Evolutionary conservation across 2,113 vertebrate genomes (phyloP).

Genomic region (Coptodon bakossiorum): DNA sequence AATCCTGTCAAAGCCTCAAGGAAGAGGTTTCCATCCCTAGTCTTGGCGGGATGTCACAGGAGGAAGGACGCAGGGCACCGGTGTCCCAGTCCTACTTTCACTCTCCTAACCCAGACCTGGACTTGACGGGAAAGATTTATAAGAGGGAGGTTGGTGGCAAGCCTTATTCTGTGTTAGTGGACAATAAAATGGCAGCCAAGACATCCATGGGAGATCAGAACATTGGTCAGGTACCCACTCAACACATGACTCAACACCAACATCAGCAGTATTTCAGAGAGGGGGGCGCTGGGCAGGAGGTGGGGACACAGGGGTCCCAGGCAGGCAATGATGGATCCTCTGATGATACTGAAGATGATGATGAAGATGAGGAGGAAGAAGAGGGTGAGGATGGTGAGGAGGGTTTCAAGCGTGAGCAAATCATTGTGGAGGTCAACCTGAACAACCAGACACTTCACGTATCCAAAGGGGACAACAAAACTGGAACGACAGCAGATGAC

Average conservation of each 20-base stretch:
- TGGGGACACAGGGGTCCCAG: slow-evolving; percentile 57
- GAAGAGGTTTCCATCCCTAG: slow-evolving; percentile 77
- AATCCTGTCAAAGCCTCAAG: slow-evolving; percentile 82
- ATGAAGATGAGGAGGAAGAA: slow-evolving; percentile 79
- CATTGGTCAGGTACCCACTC: slow-evolving; percentile 22
- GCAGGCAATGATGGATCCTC: slow-evolving; percentile 70
- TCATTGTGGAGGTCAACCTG: slow-evolving; percentile 98
- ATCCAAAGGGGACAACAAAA: slow-evolving; percentile 92
- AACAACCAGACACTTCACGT: slow-evolving; percentile 99
- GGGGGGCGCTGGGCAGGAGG: slow-evolving; percentile 47
- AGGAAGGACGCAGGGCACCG: slow-evolving; percentile 78
- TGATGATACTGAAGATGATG: slow-evolving; percentile 79
- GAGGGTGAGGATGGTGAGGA: slow-evolving; percentile 76
- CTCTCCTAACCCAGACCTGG: slow-evolving; percentile 80
- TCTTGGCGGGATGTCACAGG: slow-evolving; percentile 86
- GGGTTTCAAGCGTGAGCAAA: slow-evolving; percentile 95
- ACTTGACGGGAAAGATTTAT: slow-evolving; percentile 86
- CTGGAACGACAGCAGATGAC: slow-evolving; percentile 77
- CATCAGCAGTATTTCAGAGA: slow-evolving; percentile 90
- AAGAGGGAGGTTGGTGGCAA: slow-evolving; percentile 84
- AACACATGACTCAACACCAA: slow-evolving; percentile 56
- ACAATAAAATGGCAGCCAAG: slow-evolving; percentile 83
- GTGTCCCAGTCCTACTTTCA: slow-evolving; percentile 80
- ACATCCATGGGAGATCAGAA: slow-evolving; percentile 63
- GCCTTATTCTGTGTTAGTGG: slow-evolving; percentile 88